phyloP scores from a whole-genome alignment of 2,888 invertebrate genomes.

The Hirtodrosophila confusa region DNA sequence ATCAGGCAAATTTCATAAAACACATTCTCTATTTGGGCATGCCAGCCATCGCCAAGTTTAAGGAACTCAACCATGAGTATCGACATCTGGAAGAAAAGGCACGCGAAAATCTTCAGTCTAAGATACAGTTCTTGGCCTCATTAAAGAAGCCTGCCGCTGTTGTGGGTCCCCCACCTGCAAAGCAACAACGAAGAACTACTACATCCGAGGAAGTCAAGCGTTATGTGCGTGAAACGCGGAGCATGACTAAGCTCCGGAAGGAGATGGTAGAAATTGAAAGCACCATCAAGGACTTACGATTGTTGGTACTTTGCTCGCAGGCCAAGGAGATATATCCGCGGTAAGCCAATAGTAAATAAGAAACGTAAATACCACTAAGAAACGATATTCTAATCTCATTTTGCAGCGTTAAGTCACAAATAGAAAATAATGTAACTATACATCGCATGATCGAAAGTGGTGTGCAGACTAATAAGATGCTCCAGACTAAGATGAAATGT shows the following conservation, averaged over 20 bases:
- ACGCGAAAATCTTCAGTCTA: slow-evolving; percentile 65
- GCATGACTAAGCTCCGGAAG: slow-evolving; percentile 77
- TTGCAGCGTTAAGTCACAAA: slow-evolving; percentile 76
- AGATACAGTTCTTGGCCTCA: slow-evolving; percentile 67
- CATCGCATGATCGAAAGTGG: slow-evolving; percentile 65
- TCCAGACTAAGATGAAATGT: slow-evolving; percentile 67
- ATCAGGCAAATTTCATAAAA: slow-evolving; percentile 81
- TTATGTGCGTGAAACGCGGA: slow-evolving; percentile 81
- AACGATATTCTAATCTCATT: not conserved
- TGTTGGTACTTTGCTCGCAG: slow-evolving; percentile 78
- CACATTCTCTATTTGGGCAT: slow-evolving; percentile 81
- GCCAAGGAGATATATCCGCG: slow-evolving; percentile 81
- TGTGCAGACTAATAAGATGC: slow-evolving; percentile 56
- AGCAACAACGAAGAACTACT: not conserved
- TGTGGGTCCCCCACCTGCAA: slow-evolving; percentile 8
- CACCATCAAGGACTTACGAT: slow-evolving; percentile 80
- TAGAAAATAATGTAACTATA: slow-evolving; percentile 76
- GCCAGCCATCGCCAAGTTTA: slow-evolving; percentile 79
- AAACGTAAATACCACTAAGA: not conserved
- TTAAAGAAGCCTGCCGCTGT: slow-evolving; percentile 54
- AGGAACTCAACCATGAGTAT: slow-evolving; percentile 71
- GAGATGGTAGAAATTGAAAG: slow-evolving; percentile 74
- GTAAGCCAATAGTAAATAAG: too few relatives aligned
- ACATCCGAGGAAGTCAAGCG: slow-evolving; percentile 52
- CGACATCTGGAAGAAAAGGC: slow-evolving; percentile 70